Conservation (phyloP, 2,797 vertebrate species). For the Gymnothorax javanicus region DNA sequence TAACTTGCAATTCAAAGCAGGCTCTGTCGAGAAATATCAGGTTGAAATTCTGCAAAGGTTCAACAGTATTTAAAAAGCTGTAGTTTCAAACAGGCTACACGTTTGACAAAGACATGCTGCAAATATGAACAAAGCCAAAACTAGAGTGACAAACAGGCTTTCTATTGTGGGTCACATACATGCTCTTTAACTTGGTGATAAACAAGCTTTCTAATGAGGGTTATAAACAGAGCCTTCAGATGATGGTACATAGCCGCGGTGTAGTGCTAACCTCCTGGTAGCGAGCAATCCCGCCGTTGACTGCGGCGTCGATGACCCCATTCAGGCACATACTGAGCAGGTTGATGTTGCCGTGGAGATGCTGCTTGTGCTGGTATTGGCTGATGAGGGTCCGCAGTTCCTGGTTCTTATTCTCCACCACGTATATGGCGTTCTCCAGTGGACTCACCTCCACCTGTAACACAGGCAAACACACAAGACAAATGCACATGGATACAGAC, state of each 20-base stretch:
- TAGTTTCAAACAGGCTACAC: too few relatives aligned
- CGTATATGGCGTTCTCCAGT: constrained; percentile 97
- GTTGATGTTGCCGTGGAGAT: constrained; percentile 91
- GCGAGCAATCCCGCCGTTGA: constrained; percentile 94
- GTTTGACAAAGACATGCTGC: too few relatives aligned
- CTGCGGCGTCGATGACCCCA: constrained; percentile 95
- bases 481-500: too few relatives aligned
- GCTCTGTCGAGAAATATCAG: too few relatives aligned
- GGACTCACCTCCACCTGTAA: constrained; percentile 94
- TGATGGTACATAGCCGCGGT: not conserved
- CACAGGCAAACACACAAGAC: constrained; percentile 24
- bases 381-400: constrained; percentile 95
- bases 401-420: constrained; percentile 98
- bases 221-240: too few relatives aligned
- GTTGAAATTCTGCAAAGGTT: too few relatives aligned
- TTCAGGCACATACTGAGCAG: constrained; percentile 99
- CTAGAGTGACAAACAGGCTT: not conserved
- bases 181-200: too few relatives aligned
- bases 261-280: constrained; percentile 89
- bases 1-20: too few relatives aligned
- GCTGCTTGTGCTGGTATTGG: constrained; percentile 97
- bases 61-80: too few relatives aligned
- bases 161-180: too few relatives aligned
- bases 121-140: too few relatives aligned
- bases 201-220: too few relatives aligned